Conservation (phyloP, 2,888 invertebrate genomes). For the Aphidoletes aphidimyza region DNA sequence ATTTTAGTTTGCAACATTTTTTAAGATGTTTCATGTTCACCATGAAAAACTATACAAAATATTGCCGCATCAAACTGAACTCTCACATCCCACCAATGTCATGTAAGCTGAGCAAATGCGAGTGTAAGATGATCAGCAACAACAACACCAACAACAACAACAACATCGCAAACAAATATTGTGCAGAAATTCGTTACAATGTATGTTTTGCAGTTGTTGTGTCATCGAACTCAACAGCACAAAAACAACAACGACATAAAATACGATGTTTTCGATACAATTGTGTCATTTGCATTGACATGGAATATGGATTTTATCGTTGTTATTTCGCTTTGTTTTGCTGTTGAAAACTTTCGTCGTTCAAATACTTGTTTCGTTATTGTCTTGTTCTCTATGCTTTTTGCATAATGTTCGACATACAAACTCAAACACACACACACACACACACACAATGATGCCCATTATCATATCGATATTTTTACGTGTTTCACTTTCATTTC, state of each 20-base stretch:
- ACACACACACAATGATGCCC: too few relatives aligned
- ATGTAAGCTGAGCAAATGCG: neutral
- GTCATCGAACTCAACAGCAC: neutral
- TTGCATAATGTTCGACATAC: too few relatives aligned
- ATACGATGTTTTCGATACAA: conserved; percentile 1
- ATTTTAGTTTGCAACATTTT: neutral
- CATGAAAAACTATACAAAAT: too few relatives aligned
- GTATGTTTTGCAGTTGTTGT: neutral
- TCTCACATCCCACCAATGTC: neutral
- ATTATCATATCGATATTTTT: too few relatives aligned
- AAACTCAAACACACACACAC: too few relatives aligned
- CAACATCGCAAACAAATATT: neutral
- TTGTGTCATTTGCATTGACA: conserved; percentile 20
- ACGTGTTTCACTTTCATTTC: too few relatives aligned
- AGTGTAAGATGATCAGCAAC: neutral
- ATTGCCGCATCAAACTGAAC: neutral
- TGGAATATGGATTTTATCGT: neutral
- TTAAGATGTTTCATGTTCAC: neutral
- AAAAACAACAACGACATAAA: neutral
- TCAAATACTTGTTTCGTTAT: neutral
- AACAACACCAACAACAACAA: neutral
- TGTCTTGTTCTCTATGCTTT: neutral
- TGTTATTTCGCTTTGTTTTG: neutral
- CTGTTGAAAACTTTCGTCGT: neutral
- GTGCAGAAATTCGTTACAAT: neutral